Evolutionary conservation across 2,797 vertebrate genomes (phyloP).

Genomic region (Micromesistius poutassou): DNA sequence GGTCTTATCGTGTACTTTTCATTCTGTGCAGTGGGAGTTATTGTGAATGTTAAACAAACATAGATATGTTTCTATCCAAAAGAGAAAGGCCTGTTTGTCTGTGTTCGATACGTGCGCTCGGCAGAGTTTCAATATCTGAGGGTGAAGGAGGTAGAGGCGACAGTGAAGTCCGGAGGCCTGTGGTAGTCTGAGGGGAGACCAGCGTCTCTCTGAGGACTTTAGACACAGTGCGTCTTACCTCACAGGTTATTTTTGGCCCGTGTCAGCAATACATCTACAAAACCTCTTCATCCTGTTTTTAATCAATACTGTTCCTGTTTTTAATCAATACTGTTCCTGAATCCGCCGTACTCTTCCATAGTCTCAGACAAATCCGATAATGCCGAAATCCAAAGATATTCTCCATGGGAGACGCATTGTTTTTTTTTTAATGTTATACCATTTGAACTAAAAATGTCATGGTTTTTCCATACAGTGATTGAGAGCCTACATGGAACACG

Average conservation of each 20-base stretch:
- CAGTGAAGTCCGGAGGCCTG: no score
- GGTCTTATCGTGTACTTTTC: neutral
- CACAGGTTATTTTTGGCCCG: no score
- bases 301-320: no score
- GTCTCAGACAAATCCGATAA: neutral
- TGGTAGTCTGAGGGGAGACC: no score
- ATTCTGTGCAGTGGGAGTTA: constrained; percentile 1
- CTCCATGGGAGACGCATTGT: neutral
- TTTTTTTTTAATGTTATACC: neutral
- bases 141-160: no score
- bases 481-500: neutral
- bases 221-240: no score
- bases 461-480: neutral
- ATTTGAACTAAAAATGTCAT: neutral
- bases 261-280: neutral
- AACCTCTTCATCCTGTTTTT: neutral
- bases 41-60: neutral
- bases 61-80: neutral
- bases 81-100: no score
- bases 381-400: neutral
- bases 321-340: no score
- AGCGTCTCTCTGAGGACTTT: no score
- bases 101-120: no score
- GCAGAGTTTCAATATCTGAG: no score
- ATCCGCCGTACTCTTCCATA: neutral